These are phyloP conservation scores for Carlito syrichta DNA, from an alignment of 2,113 vertebrate species.

Conservation along the genomic window DNA sequence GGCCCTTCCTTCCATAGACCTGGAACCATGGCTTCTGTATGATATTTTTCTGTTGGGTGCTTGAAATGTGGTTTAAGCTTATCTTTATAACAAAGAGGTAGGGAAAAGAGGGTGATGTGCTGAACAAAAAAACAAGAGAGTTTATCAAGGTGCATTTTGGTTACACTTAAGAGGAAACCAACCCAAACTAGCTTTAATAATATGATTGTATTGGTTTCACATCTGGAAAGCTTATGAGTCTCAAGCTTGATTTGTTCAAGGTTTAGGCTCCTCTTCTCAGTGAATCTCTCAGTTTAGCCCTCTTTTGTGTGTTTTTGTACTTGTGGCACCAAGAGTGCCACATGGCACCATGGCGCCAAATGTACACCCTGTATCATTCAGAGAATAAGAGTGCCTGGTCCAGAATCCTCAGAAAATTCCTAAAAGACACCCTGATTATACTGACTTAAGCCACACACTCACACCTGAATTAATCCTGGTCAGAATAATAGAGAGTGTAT, in stretches of 20 bases:
- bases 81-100: neutral
- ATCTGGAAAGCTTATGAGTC: neutral
- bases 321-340: neutral
- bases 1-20: neutral
- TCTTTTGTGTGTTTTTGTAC: neutral
- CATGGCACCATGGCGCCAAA: no score
- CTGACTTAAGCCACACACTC: neutral
- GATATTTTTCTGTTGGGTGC: neutral
- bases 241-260: neutral
- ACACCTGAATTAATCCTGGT: neutral
- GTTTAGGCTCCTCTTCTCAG: neutral
- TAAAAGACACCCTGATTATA: neutral
- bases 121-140: neutral
- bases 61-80: neutral
- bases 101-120: neutral
- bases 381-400: neutral
- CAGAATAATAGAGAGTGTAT: neutral
- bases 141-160: neutral
- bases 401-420: neutral
- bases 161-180: neutral
- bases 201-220: neutral
- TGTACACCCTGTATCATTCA: neutral
- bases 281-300: neutral
- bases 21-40: neutral
- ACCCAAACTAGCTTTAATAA: neutral